Percentiles rank a stretch among this genome's conserved stretches.
Evolutionary conservation across 2,888 invertebrate genomes (phyloP).

Genomic region (Clunio marinus): DNA sequence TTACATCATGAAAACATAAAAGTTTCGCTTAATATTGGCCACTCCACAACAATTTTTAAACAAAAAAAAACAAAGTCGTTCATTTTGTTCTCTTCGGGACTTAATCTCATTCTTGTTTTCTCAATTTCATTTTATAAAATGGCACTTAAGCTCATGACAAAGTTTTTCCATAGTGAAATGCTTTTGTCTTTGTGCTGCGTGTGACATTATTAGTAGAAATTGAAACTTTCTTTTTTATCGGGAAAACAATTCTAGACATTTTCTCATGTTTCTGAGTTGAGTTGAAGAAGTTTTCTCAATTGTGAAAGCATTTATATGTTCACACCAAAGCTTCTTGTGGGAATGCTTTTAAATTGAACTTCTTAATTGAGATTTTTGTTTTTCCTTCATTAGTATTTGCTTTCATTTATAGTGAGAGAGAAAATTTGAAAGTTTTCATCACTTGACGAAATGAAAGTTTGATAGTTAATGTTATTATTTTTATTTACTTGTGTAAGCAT

Average conservation of each 20-base stretch:
- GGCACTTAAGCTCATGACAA: not conserved
- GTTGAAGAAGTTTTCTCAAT: not conserved
- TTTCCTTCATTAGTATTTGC: not conserved
- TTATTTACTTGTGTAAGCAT: too few species aligned
- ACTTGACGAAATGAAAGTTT: too few species aligned
- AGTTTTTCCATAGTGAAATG: not conserved
- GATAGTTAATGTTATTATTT: too few species aligned
- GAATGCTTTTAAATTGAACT: not conserved
- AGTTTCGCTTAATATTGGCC: not conserved
- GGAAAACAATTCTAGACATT: not conserved
- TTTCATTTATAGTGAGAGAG: too few species aligned
- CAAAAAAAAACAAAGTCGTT: conserved; percentile 6
- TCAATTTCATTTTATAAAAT: not conserved
- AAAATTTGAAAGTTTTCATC: too few species aligned
- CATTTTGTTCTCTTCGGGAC: not conserved
- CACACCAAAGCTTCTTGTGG: not conserved
- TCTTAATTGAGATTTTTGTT: conserved; percentile 1
- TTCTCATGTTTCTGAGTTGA: not conserved
- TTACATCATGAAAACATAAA: not conserved
- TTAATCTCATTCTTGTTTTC: not conserved
- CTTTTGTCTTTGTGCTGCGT: not conserved
- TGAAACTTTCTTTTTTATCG: not conserved
- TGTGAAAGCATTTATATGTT: not conserved
- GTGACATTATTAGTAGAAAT: conserved; percentile 4
- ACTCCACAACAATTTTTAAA: not conserved